A percentile compares a stretch with the other conserved stretches of the same genome.
phyloP scores from a whole-genome alignment of 2,888 invertebrate genomes.

The Drosophila algonquin region DNA sequence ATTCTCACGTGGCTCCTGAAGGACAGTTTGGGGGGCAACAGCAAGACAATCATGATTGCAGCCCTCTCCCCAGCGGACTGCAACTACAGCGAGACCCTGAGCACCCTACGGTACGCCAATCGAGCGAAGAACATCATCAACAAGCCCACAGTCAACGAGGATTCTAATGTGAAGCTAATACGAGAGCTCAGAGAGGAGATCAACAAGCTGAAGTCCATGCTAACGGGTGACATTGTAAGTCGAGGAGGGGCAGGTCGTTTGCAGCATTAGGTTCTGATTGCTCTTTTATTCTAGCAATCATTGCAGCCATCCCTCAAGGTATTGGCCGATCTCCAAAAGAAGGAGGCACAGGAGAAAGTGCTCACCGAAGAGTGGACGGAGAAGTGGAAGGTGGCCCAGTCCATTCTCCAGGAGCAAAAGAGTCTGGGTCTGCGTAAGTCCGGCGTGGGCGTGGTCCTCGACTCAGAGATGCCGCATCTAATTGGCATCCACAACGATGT shows the following conservation, averaged over 20 bases:
- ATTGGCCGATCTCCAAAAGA: constrained; percentile 93
- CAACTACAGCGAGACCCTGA: constrained; percentile 94
- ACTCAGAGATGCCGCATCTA: constrained; percentile 95
- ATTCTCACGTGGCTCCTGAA: constrained; percentile 94
- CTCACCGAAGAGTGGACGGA: constrained; percentile 96
- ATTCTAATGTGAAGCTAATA: constrained; percentile 94
- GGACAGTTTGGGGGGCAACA: constrained; percentile 94
- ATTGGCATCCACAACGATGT: constrained; percentile 96
- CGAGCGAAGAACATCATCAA: constrained; percentile 96
- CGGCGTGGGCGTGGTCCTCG: constrained; percentile 93
- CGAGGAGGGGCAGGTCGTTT: background rate
- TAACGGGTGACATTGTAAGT: constrained; percentile 88
- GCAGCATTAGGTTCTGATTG: background rate
- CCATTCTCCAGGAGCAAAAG: constrained; percentile 94
- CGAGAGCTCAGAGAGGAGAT: constrained; percentile 93
- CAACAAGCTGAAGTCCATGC: constrained; percentile 90
- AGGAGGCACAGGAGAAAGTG: constrained; percentile 94
- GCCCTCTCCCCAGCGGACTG: constrained; percentile 92
- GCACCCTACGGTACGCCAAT: constrained; percentile 94
- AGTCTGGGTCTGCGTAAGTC: constrained; percentile 94
- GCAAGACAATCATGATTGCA: constrained; percentile 96
- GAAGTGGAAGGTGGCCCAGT: constrained; percentile 96
- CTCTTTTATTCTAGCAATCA: constrained; percentile 82
- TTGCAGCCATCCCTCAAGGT: constrained; percentile 87
- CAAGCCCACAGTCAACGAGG: constrained; percentile 95